A percentile compares a stretch with the other conserved stretches of the same genome.
These are phyloP conservation scores for Euglossa dilemma DNA, from an alignment of 1,140 invertebrate species.

Conservation along the genomic window DNA sequence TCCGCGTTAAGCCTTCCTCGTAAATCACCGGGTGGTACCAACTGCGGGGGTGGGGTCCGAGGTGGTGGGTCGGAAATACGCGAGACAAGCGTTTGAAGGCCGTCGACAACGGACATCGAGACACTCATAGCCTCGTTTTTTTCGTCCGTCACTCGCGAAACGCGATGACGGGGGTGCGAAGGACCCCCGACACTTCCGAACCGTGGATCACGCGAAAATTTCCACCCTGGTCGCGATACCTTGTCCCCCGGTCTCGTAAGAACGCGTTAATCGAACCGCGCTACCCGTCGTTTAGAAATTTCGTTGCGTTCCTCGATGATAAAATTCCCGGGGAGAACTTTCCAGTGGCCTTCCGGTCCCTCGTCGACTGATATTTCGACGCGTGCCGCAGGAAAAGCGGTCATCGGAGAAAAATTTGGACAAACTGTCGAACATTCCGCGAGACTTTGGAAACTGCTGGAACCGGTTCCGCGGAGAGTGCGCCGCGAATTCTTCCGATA, in stretches of 20 bases:
- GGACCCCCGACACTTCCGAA: not conserved
- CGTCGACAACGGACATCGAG: constrained; percentile 9
- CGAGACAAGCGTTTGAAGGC: not conserved
- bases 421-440: too few species aligned
- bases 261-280: constrained; percentile 6
- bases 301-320: too few species aligned
- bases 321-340: too few species aligned
- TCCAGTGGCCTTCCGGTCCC: too few species aligned
- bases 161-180: not conserved
- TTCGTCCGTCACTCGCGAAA: not conserved
- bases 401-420: too few species aligned
- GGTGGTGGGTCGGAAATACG: not conserved
- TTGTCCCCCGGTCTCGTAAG: not conserved
- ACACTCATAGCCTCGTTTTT: not conserved
- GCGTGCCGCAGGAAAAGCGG: too few species aligned
- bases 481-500: constrained; percentile 48
- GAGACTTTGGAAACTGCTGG: too few species aligned
- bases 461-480: not conserved
- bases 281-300: too few species aligned
- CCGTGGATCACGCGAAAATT: not conserved
- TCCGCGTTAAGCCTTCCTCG: constrained; percentile 63
- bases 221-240: not conserved
- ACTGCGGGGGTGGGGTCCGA: too few species aligned
- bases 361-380: too few species aligned
- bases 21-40: constrained; percentile 52